Evolutionary conservation across 2,797 vertebrate genomes (phyloP).

Genomic region (Acanthurus lineatus): DNA sequence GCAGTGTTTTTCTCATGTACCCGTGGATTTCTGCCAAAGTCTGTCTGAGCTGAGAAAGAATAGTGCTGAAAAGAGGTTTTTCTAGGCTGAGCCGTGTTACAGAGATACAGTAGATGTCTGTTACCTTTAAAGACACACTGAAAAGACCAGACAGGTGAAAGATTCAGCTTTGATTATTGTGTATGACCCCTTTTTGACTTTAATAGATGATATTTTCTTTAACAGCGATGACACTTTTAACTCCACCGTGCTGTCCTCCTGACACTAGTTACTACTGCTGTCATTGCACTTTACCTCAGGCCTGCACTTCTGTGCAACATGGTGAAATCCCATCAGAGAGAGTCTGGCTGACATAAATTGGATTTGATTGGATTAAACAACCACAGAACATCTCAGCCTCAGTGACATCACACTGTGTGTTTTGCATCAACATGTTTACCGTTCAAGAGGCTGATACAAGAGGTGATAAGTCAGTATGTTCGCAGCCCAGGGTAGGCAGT

Average conservation of each 20-base stretch:
- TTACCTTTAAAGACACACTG: slow-evolving; percentile 28
- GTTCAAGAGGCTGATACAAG: no score
- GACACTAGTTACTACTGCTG: slow-evolving; percentile 31
- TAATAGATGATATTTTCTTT: slow-evolving; percentile 46
- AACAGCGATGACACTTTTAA: slow-evolving; percentile 41
- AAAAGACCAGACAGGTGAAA: slow-evolving; percentile 42
- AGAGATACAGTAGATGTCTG: slow-evolving; percentile 27
- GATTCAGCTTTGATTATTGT: slow-evolving; percentile 29
- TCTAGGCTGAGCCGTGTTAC: slow-evolving; percentile 31
- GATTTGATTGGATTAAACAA: slow-evolving; percentile 61
- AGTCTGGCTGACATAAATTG: slow-evolving; percentile 47
- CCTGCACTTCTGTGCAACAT: slow-evolving; percentile 25
- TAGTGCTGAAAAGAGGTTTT: slow-evolving; percentile 39
- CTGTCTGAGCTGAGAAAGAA: slow-evolving; percentile 45
- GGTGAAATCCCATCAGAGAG: slow-evolving; percentile 53
- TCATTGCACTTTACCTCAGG: slow-evolving; percentile 32
- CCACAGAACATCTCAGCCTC: slow-evolving; percentile 37
- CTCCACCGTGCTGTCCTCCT: slow-evolving; percentile 33
- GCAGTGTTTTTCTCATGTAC: slow-evolving; percentile 31
- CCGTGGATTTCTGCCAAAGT: slow-evolving; percentile 48
- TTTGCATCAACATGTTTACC: no score
- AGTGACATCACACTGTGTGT: slow-evolving; percentile 37
- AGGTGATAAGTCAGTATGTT: no score
- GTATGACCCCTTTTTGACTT: slow-evolving; percentile 39
- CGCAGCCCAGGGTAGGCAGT: no score